Percentiles rank a stretch among this genome's conserved stretches.
Conservation (phyloP, 2,797 vertebrate species). For the Mycteria americana region DNA sequence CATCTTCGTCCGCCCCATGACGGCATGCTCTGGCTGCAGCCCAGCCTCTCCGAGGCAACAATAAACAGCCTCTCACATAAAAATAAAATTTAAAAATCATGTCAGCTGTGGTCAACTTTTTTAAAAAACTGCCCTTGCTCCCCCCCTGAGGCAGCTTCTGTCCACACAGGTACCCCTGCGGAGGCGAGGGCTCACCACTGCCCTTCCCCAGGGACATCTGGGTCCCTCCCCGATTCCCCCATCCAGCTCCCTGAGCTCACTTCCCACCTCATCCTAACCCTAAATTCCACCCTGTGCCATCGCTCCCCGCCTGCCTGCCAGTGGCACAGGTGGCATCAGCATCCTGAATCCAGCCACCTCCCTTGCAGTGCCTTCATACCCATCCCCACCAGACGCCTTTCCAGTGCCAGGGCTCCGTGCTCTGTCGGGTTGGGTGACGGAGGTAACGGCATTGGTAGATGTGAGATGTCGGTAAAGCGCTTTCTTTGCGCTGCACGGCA, state of each 20-base stretch:
- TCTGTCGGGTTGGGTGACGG: rapidly evolving
- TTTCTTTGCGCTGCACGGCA: rapidly evolving
- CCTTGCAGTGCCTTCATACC: background rate
- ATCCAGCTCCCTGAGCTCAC: background rate
- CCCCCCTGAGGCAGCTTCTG: background rate
- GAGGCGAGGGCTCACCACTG: background rate
- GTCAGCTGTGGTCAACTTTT: background rate
- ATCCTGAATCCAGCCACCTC: background rate
- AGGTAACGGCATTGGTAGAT: rapidly evolving
- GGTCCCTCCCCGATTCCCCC: background rate
- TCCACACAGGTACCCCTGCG: rapidly evolving
- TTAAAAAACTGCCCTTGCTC: background rate
- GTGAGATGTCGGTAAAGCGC: background rate
- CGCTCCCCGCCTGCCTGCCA: rapidly evolving
- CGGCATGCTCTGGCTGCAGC: background rate
- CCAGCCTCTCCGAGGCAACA: background rate
- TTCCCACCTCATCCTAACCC: background rate
- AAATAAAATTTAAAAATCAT: background rate
- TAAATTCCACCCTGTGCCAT: background rate
- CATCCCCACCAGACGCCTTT: background rate
- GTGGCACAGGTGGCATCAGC: background rate
- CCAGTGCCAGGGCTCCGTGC: background rate
- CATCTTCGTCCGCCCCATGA: background rate
- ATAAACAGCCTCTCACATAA: background rate
- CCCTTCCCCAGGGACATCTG: background rate